phyloP scores from a whole-genome alignment of 2,797 vertebrate species.

The Echeneis naucrates region DNA sequence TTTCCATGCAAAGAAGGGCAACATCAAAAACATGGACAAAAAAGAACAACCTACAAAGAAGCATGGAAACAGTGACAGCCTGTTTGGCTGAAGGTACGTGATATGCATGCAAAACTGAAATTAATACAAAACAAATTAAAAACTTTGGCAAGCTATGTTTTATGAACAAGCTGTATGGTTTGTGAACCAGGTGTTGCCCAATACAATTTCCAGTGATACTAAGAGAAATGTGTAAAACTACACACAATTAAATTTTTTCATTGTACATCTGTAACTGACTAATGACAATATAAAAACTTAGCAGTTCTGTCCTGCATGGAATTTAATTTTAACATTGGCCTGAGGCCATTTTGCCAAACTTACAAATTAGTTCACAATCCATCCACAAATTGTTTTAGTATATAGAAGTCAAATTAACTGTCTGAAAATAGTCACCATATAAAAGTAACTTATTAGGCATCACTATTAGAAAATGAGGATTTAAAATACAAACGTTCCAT shows the following conservation, averaged over 20 bases:
- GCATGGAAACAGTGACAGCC: slow-evolving; percentile 60
- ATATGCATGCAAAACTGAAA: slow-evolving; percentile 28
- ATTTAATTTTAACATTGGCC: no score
- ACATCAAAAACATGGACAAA: slow-evolving; percentile 48
- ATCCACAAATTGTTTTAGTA: neutral
- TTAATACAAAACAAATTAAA: slow-evolving; percentile 47
- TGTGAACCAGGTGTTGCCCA: slow-evolving; percentile 3
- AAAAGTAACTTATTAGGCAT: neutral
- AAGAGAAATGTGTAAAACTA: slow-evolving; percentile 7
- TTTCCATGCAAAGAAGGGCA: slow-evolving; percentile 71
- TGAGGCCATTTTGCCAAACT: no score
- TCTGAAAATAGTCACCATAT: slow-evolving; percentile 2
- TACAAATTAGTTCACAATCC: no score
- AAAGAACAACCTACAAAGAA: slow-evolving; percentile 47
- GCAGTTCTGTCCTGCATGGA: neutral
- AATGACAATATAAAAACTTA: neutral
- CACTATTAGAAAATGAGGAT: neutral
- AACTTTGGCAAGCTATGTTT: slow-evolving; percentile 59
- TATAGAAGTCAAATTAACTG: neutral
- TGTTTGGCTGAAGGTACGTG: slow-evolving; percentile 25
- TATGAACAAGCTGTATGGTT: slow-evolving; percentile 23
- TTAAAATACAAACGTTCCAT: neutral
- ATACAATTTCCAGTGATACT: slow-evolving; percentile 3
- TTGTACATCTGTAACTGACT: neutral
- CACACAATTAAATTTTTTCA: neutral